phyloP scores from a whole-genome alignment of 2,113 vertebrate genomes.

The Pseudorasbora parva region DNA sequence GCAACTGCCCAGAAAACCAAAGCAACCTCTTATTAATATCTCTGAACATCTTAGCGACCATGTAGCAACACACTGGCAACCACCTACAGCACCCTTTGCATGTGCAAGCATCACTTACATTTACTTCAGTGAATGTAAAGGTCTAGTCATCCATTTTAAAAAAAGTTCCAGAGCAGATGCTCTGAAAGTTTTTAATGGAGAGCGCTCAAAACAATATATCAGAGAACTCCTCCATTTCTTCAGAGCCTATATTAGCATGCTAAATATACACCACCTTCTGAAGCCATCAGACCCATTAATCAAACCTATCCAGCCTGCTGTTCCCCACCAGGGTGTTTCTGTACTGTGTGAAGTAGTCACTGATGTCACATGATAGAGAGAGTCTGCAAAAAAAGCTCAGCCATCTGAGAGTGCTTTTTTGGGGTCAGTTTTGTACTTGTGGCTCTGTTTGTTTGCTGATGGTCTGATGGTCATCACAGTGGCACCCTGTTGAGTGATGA shows the following conservation, averaged over 20 bases:
- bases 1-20: too few relatives aligned
- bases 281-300: constrained; percentile 17
- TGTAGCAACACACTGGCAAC: neutral
- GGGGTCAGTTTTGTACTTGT: neutral
- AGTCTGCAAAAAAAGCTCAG: neutral
- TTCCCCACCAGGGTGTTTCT: constrained; percentile 19
- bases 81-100: neutral
- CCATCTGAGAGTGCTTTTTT: neutral
- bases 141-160: neutral
- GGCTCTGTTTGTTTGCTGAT: neutral
- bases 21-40: neutral
- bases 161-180: constrained; percentile 6
- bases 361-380: neutral
- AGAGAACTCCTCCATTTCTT: neutral
- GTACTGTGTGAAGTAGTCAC: neutral
- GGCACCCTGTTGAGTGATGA: neutral
- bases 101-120: neutral
- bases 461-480: too few relatives aligned
- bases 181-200: neutral
- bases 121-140: neutral
- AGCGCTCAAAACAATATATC: neutral
- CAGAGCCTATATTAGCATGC: constrained; percentile 26
- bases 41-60: neutral
- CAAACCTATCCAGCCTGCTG: constrained; percentile 15
- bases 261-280: constrained; percentile 18